Base-by-base conservation (phyloP, 2,888 invertebrate species). In the Limnephilus marmoratus region DNA sequence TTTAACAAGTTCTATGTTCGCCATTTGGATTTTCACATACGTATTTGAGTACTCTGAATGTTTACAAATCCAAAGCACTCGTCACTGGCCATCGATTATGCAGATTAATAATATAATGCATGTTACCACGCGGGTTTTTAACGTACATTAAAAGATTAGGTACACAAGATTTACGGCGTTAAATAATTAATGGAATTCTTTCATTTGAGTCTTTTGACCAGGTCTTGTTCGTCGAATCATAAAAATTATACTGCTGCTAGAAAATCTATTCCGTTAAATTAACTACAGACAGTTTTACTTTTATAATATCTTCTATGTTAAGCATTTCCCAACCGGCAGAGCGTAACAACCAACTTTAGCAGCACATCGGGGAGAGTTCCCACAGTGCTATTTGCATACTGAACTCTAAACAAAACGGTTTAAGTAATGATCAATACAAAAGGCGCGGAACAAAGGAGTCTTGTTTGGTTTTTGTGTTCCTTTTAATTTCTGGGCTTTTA, bases 361-460 rank as follows among this genome's bases (percentile, higher is more conserved):
- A 45, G 45, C 29, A n/a, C 18, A 37, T n/a, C 41, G 85, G 85
- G n/a, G 4, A 29, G 49, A 86, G n/a, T 86, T 86, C 86, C 86
- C 86, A 86, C 86, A 86, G 86, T 45, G 86, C 37, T 86, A 86
- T 86, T 86, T 86, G 86, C 86, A 86, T 86, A 86, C 45, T 86
- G 41, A 86, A 86, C 37, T 41, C 34, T 9, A 37, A 86, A 86
- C 37, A 37, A 86, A 86, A 45, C 45, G 86, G 45, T 86, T 86
- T 86, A 41, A 86, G 86, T 86, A 86, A 86, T 86, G 86, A 86
- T 86, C 86, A 45, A 45, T 49, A 86, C 86, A 86, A 86, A 83
- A 86, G 86, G 41, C 86, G 13, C 5, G 45, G 45, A 86, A 86
- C 86, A 86, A 86, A 86, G 86, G 41, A 15, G 41, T 45, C 45